Evolutionary conservation across 1,140 invertebrate species (phyloP).

Genomic region (Ceratina australensis): DNA sequence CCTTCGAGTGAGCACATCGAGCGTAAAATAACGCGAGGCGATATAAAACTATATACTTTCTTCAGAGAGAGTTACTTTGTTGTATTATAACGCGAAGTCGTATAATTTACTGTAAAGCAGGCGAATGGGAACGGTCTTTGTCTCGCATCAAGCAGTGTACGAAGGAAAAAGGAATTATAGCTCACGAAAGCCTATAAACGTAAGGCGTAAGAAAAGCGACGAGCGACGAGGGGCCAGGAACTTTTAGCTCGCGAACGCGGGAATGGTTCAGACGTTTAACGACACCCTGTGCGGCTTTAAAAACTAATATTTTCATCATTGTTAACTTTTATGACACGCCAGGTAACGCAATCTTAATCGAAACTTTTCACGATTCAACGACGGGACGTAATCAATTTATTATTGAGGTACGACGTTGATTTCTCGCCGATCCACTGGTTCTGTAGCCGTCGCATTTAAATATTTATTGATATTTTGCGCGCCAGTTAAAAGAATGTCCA

Average conservation of each 20-base stretch:
- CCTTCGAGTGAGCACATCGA: no score
- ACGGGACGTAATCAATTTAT: background rate
- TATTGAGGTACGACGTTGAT: background rate
- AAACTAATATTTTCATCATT: constrained; percentile 78
- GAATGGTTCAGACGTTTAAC: constrained; percentile 68
- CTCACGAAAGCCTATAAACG: constrained; percentile 41
- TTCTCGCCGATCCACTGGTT: no score
- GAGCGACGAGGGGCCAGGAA: constrained; percentile 55
- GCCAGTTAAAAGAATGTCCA: constrained; percentile 14
- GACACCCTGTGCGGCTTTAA: constrained; percentile 75
- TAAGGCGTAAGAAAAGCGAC: constrained; percentile 53
- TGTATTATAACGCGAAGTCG: background rate
- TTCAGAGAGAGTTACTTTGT: background rate
- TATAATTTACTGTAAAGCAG: constrained; percentile 7
- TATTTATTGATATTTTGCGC: constrained; percentile 17
- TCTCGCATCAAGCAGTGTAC: constrained; percentile 8
- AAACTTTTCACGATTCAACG: background rate
- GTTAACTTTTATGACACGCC: constrained; percentile 72
- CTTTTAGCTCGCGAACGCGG: constrained; percentile 34
- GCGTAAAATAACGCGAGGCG: no score
- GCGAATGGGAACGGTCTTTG: constrained; percentile 28
- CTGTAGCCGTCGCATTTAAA: background rate
- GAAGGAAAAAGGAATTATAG: constrained; percentile 39
- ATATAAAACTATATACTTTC: background rate
- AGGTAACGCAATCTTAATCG: constrained; percentile 51